phyloP scores from a whole-genome alignment of 2,797 vertebrate genomes.

The Tadarida brasiliensis region DNA sequence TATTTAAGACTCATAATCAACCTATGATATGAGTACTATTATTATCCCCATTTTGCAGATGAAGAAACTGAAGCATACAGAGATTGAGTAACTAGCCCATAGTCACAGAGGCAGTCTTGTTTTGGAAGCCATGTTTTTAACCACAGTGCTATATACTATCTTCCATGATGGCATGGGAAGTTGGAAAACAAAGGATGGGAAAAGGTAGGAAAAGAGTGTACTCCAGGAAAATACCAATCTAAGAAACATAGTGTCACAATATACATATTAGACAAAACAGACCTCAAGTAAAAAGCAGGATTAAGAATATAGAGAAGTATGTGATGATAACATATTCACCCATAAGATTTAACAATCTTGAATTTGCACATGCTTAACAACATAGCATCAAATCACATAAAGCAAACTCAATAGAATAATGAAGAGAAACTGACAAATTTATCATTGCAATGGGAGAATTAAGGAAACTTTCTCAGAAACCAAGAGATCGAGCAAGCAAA shows the following conservation, averaged over 20 bases:
- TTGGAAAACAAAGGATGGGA: background rate
- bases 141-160: background rate
- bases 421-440: background rate
- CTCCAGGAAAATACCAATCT: background rate
- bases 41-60: slow-evolving; percentile 20
- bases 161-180: background rate
- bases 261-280: background rate
- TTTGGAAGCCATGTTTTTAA: background rate
- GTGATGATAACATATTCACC: background rate
- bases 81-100: background rate
- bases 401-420: background rate
- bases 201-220: background rate
- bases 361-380: background rate
- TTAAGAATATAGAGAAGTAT: background rate
- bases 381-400: background rate
- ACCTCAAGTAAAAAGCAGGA: background rate
- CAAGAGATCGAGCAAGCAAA: background rate
- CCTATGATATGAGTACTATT: background rate
- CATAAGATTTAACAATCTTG: slow-evolving; percentile 32
- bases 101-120: background rate
- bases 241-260: background rate
- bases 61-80: background rate
- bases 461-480: background rate
- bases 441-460: background rate
- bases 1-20: background rate